Base-by-base conservation (phyloP, 2,888 invertebrate species). In the Sussaba pulchella region DNA sequence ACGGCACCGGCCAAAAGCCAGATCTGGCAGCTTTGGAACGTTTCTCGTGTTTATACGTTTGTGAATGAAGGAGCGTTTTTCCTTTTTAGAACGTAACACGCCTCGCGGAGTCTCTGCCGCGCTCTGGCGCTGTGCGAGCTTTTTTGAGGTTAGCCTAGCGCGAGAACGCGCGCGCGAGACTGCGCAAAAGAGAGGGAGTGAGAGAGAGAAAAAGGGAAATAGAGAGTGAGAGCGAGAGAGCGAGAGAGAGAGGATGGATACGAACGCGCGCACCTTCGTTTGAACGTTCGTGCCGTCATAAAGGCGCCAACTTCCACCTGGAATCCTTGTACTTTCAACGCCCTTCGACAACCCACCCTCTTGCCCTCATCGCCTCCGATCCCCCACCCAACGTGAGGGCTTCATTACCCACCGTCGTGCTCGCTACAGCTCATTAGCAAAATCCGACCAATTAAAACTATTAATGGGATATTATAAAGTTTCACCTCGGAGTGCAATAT, bases 391-490 rank as follows among this genome's bases (percentile, higher is more conserved):
- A 21, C 24, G 1, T 5, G 12, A 26, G n/a, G 47, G 50, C 63
- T 67, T 67, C 47, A 47, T 67, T 47, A 50, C 39, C 26, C 19
- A 31, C 14, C n/a, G n/a, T 14, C 54, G 1, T 1, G 19, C 17
- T 12, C 31, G 54, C 54, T 57, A 14, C 54, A 26, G 54, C 54
- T 69, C 69, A 69, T 76, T 76, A 76, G 61, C 21, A 52, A 69
- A 63, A 61, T 67, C 59, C 9, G 36, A 61, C 75, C 61, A 76
- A 76, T 76, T 76, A 76, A 50, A 69, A 69, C 69, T 57, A 47
- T 61, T 76, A 63, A 76, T 57, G 19, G 75, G 41, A 17, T 69
- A 50, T 76, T 52, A 45, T 69, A 19, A 63, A 69, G 61, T 69
- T 63, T 31, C 19, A 39, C 19, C 41, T n/a, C n/a, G 6, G 19